Evolutionary conservation across 2,797 vertebrate species (phyloP).

Genomic region (Heliangelus exortis): DNA sequence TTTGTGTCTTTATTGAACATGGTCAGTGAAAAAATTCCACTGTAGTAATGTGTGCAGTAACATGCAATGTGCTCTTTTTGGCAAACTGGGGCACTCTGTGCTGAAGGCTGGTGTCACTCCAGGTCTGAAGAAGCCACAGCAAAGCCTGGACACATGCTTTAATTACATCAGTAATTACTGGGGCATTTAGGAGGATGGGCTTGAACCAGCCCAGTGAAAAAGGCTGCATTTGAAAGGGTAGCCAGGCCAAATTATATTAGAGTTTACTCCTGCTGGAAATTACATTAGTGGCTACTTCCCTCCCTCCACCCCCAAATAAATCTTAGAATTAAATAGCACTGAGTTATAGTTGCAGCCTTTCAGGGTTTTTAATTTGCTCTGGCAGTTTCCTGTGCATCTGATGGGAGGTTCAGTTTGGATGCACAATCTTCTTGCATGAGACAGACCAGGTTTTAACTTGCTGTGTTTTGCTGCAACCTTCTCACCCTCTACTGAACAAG

Average conservation of each 20-base stretch:
- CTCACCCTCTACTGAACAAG: not conserved
- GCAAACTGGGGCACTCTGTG: not conserved
- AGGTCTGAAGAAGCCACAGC: not conserved
- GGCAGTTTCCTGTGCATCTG: constrained; percentile 44
- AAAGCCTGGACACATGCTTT: constrained; percentile 12
- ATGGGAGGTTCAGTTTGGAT: not conserved
- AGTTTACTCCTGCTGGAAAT: constrained; percentile 65
- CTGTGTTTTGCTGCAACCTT: not conserved
- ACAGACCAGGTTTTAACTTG: not conserved
- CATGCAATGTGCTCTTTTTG: not conserved
- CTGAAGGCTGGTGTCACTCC: constrained; percentile 9
- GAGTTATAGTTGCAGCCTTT: constrained; percentile 67
- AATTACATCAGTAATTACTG: constrained; percentile 41
- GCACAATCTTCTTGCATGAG: not conserved
- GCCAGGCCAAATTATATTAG: constrained; percentile 81
- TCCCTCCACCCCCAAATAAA: constrained; percentile 39
- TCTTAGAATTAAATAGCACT: constrained; percentile 68
- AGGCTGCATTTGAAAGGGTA: constrained; percentile 51
- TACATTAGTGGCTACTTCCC: constrained; percentile 40
- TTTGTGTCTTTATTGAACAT: not conserved
- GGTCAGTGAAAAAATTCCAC: not conserved
- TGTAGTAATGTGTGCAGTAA: not conserved
- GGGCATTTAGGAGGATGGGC: constrained; percentile 25
- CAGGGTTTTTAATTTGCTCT: constrained; percentile 68
- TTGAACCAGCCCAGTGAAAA: constrained; percentile 54